Evolutionary conservation across 1,140 invertebrate genomes (phyloP), one percentile per base, ranked within the genome.

Genomic region (Dendroctonus valens): DNA sequence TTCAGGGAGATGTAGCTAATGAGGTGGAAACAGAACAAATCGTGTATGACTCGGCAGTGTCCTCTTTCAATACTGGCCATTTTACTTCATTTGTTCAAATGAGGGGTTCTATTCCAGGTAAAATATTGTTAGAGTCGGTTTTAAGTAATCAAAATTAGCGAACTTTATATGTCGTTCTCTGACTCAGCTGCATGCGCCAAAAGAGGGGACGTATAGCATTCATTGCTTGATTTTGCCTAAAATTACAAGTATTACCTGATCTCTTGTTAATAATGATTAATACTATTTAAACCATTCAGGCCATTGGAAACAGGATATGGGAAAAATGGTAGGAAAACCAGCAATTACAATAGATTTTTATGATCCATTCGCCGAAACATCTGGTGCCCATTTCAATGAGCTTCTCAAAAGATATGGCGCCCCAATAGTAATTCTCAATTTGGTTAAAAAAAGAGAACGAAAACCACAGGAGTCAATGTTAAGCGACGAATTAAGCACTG

Each of bases 21-120:
- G 96, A 99, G 84, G 96, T 99, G 7, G 97, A 99, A 86, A 98
- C 96, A 0, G 97, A 99, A 80, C 97, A 99, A 81, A 96, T 99
- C 73, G 91, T 98, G 5, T 89, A 92, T 78, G 94, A 97, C 81
- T 90, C 91, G 15, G 88, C 90, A 50, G 84, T 91, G 3, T 91
- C 91, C 26, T 91, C 88, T 9, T 86, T 93, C 66, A 82, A 84
- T 59, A 80, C 84, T 69, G 89, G 90, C 59, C 85, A 87, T 59
- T 92, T 93, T 72, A 93, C 94, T 73, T 94, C 94, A 0, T 98
- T 97, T 83, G 94, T 94, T 2, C 92, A 96, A 83, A 89, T 97
- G 85, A 85, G 97, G 65, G 96, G 96, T 0, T 98, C 95, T 5
- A 91, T 98, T 70, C 96, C 97, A 15, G 75, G 71, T 70, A 64